Evolutionary conservation across 2,797 vertebrate genomes (phyloP).

Genomic region (Manis crassicaudata): DNA sequence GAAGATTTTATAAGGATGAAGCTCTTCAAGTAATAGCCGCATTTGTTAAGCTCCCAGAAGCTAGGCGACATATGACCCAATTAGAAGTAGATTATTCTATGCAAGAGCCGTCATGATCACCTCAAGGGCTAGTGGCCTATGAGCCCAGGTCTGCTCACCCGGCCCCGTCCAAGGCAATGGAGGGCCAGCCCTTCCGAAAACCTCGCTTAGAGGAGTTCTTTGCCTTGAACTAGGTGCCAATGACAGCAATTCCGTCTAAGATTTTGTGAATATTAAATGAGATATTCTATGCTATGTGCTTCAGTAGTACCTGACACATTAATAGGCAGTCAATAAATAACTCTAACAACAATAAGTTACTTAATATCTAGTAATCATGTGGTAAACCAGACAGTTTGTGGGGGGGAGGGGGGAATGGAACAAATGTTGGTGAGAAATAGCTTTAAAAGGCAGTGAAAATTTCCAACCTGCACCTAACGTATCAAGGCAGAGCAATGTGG

Average conservation of each 20-base stretch:
- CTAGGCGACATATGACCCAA: neutral
- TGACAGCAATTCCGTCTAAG: neutral
- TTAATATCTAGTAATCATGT: neutral
- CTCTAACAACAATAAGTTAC: neutral
- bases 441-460: neutral
- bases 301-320: neutral
- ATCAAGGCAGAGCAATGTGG: neutral
- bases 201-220: neutral
- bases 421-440: neutral
- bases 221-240: neutral
- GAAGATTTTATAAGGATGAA: neutral
- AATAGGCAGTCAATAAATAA: neutral
- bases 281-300: neutral
- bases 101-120: neutral
- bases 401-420: neutral
- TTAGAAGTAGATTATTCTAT: neutral
- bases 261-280: neutral
- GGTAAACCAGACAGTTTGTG: neutral
- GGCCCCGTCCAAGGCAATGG: neutral
- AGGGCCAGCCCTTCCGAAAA: neutral
- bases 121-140: neutral
- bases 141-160: neutral
- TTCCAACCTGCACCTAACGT: neutral
- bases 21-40: neutral
- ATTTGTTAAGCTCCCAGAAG: neutral